Evolutionary conservation across 1,140 invertebrate genomes (phyloP).

Genomic region (Philaenus spumarius): DNA sequence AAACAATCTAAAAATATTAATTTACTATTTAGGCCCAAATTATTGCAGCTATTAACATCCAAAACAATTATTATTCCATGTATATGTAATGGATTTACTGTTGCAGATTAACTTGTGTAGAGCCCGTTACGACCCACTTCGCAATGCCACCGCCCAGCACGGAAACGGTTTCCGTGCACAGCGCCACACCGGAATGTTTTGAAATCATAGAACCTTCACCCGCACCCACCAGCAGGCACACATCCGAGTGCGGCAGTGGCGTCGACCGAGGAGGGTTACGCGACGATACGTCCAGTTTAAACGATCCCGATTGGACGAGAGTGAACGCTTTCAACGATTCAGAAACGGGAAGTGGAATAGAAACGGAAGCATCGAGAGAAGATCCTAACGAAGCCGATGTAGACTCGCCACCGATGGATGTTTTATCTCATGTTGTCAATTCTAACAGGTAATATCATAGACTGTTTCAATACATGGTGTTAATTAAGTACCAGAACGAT

Average conservation of each 20-base stretch:
- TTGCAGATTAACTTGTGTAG: conserved; percentile 4
- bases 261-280: neutral
- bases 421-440: neutral
- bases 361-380: neutral
- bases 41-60: too few relatives aligned
- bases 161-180: conserved; percentile 17
- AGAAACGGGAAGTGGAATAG: conserved; percentile 1
- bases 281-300: conserved; percentile 20
- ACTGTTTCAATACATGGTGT: too few relatives aligned
- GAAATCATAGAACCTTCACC: conserved; percentile 38
- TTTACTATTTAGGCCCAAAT: too few relatives aligned
- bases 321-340: conserved; percentile 16
- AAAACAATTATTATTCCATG: too few relatives aligned
- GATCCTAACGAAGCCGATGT: conserved; percentile 3
- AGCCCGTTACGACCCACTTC: conserved; percentile 15
- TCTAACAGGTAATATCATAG: neutral
- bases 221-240: neutral
- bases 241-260: conserved; percentile 7
- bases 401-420: neutral
- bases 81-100: neutral
- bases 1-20: too few relatives aligned
- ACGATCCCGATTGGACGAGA: conserved; percentile 22
- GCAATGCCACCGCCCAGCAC: neutral
- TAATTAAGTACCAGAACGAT: too few relatives aligned
- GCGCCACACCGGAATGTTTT: conserved; percentile 38